phyloP scores from a whole-genome alignment of 2,888 invertebrate species.

The Celastrina argiolus region DNA sequence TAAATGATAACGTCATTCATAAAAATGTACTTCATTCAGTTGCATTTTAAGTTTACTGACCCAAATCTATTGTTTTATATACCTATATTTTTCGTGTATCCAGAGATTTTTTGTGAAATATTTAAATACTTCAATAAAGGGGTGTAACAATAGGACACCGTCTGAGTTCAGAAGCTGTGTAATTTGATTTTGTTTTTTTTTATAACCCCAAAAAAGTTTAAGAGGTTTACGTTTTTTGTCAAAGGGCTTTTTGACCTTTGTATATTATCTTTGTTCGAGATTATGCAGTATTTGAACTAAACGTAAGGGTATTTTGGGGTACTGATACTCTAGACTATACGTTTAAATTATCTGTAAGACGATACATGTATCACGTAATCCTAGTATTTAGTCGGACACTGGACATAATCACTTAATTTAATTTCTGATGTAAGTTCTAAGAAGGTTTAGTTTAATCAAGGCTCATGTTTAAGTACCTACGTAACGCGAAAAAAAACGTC shows the following conservation, averaged over 20 bases:
- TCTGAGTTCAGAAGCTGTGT: conserved; percentile 15
- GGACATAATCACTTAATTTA: conserved; percentile 18
- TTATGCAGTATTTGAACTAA: background rate
- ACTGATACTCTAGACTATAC: background rate
- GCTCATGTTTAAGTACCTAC: background rate
- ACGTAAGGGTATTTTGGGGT: background rate
- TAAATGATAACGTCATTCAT: background rate
- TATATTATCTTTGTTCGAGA: background rate
- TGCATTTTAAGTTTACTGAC: background rate
- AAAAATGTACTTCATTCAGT: background rate
- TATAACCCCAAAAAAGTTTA: conserved; percentile 13
- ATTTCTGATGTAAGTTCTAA: conserved; percentile 14
- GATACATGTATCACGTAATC: background rate
- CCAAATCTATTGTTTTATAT: background rate
- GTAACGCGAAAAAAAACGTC: background rate
- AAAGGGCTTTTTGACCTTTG: conserved; percentile 6
- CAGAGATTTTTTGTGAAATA: background rate
- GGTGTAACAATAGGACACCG: conserved; percentile 1
- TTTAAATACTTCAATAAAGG: conserved; percentile 9
- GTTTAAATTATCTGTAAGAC: conserved; percentile 10
- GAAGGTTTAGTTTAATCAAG: background rate
- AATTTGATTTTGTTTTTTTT: conserved; percentile 15
- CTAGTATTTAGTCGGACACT: conserved; percentile 7
- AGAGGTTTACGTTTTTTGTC: conserved; percentile 15
- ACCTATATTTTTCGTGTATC: background rate